Conservation (phyloP, 2,113 vertebrate species). For the Oncorhynchus mykiss region DNA sequence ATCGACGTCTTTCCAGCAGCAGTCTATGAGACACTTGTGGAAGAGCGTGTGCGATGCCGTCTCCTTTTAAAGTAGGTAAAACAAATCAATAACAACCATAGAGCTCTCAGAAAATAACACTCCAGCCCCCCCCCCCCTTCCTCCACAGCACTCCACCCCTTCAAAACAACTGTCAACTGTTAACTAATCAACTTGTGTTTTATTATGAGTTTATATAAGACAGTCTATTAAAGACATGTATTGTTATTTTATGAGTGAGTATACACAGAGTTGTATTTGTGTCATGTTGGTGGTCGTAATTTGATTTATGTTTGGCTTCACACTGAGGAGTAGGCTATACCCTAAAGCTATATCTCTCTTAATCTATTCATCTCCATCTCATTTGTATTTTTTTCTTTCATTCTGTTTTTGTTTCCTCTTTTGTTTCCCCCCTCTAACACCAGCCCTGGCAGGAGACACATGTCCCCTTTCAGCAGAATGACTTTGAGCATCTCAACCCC, state of each 20-base stretch:
- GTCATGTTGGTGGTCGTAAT: neutral
- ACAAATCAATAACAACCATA: constrained; percentile 67
- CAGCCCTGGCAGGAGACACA: constrained; percentile 5
- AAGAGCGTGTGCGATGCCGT: constrained; percentile 39
- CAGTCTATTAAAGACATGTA: neutral
- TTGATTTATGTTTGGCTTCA: neutral
- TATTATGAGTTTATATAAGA: neutral
- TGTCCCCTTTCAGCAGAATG: constrained; percentile 5
- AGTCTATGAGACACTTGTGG: constrained; percentile 25
- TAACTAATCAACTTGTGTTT: neutral
- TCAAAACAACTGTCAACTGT: neutral
- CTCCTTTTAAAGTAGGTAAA: constrained; percentile 73
- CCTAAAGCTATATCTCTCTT: neutral
- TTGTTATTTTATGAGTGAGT: neutral
- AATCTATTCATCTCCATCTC: constrained; percentile 1
- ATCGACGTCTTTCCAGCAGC: constrained; percentile 57
- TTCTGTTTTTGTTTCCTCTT: constrained; percentile 4
- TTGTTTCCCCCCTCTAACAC: neutral
- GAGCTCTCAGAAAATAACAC: constrained; percentile 33
- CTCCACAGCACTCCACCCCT: neutral
- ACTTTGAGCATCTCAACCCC: neutral
- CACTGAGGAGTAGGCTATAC: neutral
- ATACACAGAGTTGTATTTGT: neutral
- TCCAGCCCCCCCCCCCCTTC: neutral
- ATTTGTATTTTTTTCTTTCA: constrained; percentile 6